Conservation (phyloP, 2,888 invertebrate species). For the Amiota minor region DNA sequence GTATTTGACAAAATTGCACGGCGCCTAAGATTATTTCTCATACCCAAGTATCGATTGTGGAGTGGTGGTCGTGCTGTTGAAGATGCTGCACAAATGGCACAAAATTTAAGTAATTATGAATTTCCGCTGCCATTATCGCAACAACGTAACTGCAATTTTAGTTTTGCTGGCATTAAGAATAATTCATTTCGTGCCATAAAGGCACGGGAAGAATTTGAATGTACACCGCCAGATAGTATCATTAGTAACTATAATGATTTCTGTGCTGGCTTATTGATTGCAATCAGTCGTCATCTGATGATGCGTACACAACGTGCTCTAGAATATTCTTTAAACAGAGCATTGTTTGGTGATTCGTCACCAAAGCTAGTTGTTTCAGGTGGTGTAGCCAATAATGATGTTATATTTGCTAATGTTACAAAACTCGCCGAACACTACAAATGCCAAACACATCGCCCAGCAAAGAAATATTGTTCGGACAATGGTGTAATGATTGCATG, state of each 20-base stretch:
- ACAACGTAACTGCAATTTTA: constrained; percentile 89
- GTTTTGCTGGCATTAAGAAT: constrained; percentile 88
- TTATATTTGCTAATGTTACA: constrained; percentile 81
- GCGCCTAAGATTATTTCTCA: constrained; percentile 85
- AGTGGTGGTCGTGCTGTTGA: constrained; percentile 92
- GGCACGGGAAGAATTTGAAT: constrained; percentile 76
- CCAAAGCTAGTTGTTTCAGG: constrained; percentile 87
- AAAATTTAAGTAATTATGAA: constrained; percentile 78
- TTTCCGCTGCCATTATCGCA: constrained; percentile 80
- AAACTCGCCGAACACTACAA: constrained; percentile 79
- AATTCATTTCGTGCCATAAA: constrained; percentile 76
- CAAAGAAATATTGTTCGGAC: constrained; percentile 91
- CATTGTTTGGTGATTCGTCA: constrained; percentile 76
- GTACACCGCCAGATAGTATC: constrained; percentile 79
- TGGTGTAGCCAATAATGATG: constrained; percentile 95
- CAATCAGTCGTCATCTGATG: constrained; percentile 84
- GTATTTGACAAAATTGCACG: constrained; percentile 94
- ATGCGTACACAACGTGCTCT: constrained; percentile 89
- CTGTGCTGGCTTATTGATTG: constrained; percentile 88
- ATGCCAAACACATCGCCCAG: constrained; percentile 83
- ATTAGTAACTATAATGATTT: constrained; percentile 86
- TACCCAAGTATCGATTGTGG: constrained; percentile 79
- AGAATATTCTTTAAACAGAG: constrained; percentile 77
- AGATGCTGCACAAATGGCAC: constrained; percentile 80
- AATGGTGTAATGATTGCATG: constrained; percentile 99